These are phyloP conservation scores for Panzeria rudis DNA, from an alignment of 2,888 invertebrate species.

Conservation along the genomic window DNA sequence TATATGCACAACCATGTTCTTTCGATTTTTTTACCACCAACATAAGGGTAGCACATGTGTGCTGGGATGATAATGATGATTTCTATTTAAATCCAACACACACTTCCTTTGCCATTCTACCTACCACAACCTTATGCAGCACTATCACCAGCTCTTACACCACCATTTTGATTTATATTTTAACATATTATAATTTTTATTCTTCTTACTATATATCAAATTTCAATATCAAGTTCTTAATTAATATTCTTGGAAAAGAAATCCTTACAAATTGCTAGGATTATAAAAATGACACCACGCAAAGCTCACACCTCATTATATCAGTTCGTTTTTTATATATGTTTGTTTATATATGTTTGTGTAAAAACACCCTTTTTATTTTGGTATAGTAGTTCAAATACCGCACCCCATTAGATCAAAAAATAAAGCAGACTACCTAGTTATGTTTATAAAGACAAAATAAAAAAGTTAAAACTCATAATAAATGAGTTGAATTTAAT, in stretches of 20 bases:
- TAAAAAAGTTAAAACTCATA: conserved; percentile 38
- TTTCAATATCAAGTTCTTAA: conserved; percentile 72
- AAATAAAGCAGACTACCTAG: not conserved
- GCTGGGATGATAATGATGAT: conserved; percentile 21
- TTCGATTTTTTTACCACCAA: conserved; percentile 48
- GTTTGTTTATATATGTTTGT: not conserved
- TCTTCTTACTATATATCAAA: conserved; percentile 60
- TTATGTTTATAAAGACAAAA: conserved; percentile 1
- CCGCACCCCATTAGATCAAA: conserved; percentile 55
- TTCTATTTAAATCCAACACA: conserved; percentile 24
- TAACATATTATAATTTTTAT: conserved; percentile 31
- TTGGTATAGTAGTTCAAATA: conserved; percentile 31
- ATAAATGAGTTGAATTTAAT: conserved; percentile 64
- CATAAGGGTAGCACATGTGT: conserved; percentile 68
- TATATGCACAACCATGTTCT: conserved; percentile 48
- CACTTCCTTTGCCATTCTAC: not conserved
- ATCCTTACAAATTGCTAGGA: conserved; percentile 68
- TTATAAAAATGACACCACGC: conserved; percentile 46
- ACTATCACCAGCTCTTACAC: conserved; percentile 15
- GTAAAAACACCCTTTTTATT: conserved; percentile 27
- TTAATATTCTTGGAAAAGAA: conserved; percentile 63
- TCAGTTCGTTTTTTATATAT: conserved; percentile 18
- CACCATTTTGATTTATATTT: conserved; percentile 64
- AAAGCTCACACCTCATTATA: conserved; percentile 61
- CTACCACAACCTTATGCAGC: conserved; percentile 7